Base-by-base conservation (phyloP, 2,797 vertebrate species). In the Centroberyx gerrardi region DNA sequence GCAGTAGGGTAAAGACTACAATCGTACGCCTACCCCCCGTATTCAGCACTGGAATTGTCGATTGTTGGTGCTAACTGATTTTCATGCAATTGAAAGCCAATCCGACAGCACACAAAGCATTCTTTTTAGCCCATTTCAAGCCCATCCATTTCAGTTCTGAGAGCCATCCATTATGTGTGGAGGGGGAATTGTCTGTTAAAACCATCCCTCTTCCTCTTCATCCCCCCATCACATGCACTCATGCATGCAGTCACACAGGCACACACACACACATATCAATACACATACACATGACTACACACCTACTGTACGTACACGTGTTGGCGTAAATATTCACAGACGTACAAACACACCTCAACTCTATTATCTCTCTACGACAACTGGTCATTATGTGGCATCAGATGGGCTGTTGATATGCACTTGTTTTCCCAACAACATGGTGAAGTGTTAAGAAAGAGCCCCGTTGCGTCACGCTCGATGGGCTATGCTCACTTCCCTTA, bases 401-500 rank as follows among this genome's bases (percentile, higher is more conserved):
- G 58, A 63, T 66, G 27, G 31, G 29, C 4, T 46, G 28, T 56
- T 79, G 33, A 74, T 63, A 36, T 48, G 33, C 14, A 8, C 67
- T 69, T 74, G 13, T 84, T 80, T 79, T 52, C 44, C 22, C 29
- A 64, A 68, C 14, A 82, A 79, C 49, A 59, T 27, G 5, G 44
- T 56, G 55, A 53, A 29, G 72, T 49, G 72, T 64, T 61, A 54
- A 65, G 67, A 64, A 52, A 29, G 64, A 46, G 44, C 72, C 68
- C 40, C 10, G 46, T 79, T 66, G 59, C 53, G 58, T 83, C 85
- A 88, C 12, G 58, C 87, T 84, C 62, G 49, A 78, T 59, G 70
- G 60, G 52, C 74, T 61, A 62, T 66, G 80, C 72, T 85, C 64
- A 76, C 75, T 83, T 78, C 75, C 62, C 59, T 89, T 87, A 88